Conservation (phyloP, 2,113 vertebrate genomes). For the Apodemus speciosus region DNA sequence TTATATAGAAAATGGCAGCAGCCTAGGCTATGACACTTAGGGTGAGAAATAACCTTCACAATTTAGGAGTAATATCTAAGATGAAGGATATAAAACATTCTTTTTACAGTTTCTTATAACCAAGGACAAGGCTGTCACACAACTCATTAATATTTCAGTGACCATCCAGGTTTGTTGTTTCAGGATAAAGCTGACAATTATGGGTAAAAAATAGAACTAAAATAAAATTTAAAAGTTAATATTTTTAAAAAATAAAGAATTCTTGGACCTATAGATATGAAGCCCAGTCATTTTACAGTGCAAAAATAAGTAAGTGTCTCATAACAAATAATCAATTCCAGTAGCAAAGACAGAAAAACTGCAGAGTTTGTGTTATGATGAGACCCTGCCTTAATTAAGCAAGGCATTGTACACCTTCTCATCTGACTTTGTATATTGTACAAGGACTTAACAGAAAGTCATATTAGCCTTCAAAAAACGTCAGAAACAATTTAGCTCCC, state of each 20-base stretch:
- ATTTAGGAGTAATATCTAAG: not conserved
- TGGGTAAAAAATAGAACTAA: not conserved
- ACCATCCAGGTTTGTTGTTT: slow-evolving; percentile 14
- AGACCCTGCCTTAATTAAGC: slow-evolving; percentile 25
- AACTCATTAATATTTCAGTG: slow-evolving; percentile 18
- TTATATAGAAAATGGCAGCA: not conserved
- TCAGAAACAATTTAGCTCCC: slow-evolving; percentile 35
- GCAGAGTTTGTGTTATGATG: not conserved
- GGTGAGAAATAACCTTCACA: not conserved
- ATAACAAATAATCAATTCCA: slow-evolving; percentile 13
- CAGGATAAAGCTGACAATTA: slow-evolving; percentile 17
- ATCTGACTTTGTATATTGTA: not conserved
- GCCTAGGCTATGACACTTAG: not conserved
- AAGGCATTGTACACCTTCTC: slow-evolving; percentile 7
- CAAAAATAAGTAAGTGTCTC: slow-evolving; percentile 23
- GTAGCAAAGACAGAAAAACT: not conserved
- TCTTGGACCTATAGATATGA: not conserved
- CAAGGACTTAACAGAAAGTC: not conserved
- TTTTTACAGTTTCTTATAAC: slow-evolving; percentile 1
- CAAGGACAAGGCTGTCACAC: not conserved
- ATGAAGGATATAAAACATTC: not conserved
- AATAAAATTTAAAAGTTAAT: not conserved
- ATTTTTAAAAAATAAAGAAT: not conserved
- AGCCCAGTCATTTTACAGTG: not conserved
- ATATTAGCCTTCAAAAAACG: not conserved